These are phyloP conservation scores for Chrysolina americana DNA, from an alignment of 2,888 invertebrate species.

Conservation along the genomic window DNA sequence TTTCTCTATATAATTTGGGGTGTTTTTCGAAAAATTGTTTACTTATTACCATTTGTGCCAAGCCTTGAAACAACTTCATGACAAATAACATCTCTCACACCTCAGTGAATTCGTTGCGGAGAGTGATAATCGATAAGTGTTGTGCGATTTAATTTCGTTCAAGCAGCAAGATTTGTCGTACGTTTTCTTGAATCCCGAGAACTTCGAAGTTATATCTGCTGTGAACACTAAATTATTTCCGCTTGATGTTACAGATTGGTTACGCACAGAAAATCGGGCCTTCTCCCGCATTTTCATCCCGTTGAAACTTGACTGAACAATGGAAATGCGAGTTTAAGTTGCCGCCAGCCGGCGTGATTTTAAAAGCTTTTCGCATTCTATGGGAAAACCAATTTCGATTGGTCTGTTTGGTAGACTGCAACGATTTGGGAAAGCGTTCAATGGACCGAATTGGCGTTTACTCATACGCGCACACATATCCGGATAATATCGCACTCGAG, in stretches of 20 bases:
- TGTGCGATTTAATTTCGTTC: constrained; percentile 36
- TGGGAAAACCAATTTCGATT: constrained; percentile 33
- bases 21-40: no score
- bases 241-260: constrained; percentile 42
- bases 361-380: constrained; percentile 32
- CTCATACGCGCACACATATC: not conserved
- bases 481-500: not conserved
- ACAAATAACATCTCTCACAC: not conserved
- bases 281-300: constrained; percentile 32
- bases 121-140: constrained; percentile 23
- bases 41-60: no score
- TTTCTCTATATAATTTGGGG: no score
- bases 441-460: not conserved
- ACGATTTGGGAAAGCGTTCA: constrained; percentile 3
- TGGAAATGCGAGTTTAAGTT: constrained; percentile 27
- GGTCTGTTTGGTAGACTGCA: constrained; percentile 13
- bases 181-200: constrained; percentile 34
- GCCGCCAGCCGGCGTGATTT: constrained; percentile 25
- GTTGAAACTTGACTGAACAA: constrained; percentile 33
- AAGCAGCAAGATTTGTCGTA: constrained; percentile 41
- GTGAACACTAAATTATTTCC: constrained; percentile 46
- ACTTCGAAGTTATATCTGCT: constrained; percentile 39
- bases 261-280: constrained; percentile 36
- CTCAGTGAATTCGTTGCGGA: not conserved
- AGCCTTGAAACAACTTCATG: not conserved